phyloP scores from a whole-genome alignment of 2,797 vertebrate genomes.

The Apogon hyalosoma region DNA sequence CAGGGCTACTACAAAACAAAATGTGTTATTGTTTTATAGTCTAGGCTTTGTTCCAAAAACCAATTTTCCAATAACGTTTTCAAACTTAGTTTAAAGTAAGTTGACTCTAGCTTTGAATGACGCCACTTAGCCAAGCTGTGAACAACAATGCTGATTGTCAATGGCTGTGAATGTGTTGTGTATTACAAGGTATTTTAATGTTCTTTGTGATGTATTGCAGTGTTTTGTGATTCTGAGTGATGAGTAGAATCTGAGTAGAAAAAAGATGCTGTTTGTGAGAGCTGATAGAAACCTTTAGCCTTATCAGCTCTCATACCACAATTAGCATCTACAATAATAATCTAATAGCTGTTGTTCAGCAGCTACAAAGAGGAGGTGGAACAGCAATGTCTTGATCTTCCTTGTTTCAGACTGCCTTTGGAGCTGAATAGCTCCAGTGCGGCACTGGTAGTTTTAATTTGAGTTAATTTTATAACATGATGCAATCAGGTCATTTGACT shows the following conservation, averaged over 20 bases:
- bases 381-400: constrained; percentile 38
- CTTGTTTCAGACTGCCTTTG: constrained; percentile 37
- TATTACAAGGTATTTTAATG: constrained; percentile 27
- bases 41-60: background rate
- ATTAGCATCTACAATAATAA: background rate
- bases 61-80: background rate
- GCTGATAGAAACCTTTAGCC: background rate
- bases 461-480: constrained; percentile 13
- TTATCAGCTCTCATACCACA: background rate
- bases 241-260: background rate
- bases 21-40: constrained; percentile 1
- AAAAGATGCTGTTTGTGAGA: background rate
- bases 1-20: background rate
- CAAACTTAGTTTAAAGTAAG: constrained; percentile 1
- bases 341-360: background rate
- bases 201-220: constrained; percentile 33
- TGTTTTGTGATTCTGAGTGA: constrained; percentile 1
- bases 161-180: constrained; percentile 37
- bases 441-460: constrained; percentile 18
- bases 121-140: background rate
- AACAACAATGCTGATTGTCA: constrained; percentile 17
- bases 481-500: background rate
- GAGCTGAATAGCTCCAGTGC: constrained; percentile 19
- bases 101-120: background rate
- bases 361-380: constrained; percentile 3